Evolutionary conservation across 2,888 invertebrate species (phyloP).

Genomic region (Volucella bombylans): DNA sequence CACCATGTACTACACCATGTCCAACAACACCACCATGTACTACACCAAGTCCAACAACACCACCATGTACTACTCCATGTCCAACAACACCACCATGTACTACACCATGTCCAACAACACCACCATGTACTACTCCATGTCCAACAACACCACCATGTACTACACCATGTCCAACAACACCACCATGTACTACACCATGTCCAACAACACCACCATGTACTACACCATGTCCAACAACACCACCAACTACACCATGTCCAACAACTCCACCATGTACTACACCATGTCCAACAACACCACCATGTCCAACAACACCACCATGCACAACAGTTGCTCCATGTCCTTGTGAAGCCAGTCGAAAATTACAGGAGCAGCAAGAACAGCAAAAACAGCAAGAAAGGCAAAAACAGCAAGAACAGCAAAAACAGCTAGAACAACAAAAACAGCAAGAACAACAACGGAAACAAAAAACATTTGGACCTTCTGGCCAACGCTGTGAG

Average conservation of each 20-base stretch:
- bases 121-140: not conserved
- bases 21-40: conserved; percentile 1
- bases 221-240: conserved; percentile 15
- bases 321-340: too few relatives aligned
- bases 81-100: not conserved
- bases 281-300: not conserved
- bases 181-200: not conserved
- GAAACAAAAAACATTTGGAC: conserved; percentile 13
- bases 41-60: not conserved
- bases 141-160: not conserved
- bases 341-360: too few relatives aligned
- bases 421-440: too few relatives aligned
- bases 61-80: not conserved
- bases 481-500: conserved; percentile 54
- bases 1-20: not conserved
- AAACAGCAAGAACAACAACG: not conserved
- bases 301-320: not conserved
- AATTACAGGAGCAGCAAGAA: too few relatives aligned
- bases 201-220: not conserved
- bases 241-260: conserved; percentile 17
- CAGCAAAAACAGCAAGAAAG: too few relatives aligned
- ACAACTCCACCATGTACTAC: not conserved
- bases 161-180: conserved; percentile 19
- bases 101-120: not conserved
- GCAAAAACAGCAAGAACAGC: too few relatives aligned